A percentile compares a stretch with the other conserved stretches of the same genome.
Evolutionary conservation across 2,888 invertebrate species (phyloP).

Genomic region (Folsomia manolachei): DNA sequence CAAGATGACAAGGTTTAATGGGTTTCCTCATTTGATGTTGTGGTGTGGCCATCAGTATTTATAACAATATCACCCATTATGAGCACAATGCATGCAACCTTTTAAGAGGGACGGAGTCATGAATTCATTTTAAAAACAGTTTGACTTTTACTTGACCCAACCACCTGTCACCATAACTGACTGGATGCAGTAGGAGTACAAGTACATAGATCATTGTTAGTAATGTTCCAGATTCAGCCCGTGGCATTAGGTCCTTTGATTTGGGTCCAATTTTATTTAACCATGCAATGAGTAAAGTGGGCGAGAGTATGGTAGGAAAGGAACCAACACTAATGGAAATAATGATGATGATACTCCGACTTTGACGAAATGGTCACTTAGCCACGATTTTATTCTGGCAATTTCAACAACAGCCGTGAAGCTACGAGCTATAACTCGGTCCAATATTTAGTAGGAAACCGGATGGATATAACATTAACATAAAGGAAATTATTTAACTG

Average conservation of each 20-base stretch:
- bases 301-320: neutral
- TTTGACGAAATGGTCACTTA: neutral
- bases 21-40: too few species aligned
- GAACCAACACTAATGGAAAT: conserved; percentile 1
- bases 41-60: too few species aligned
- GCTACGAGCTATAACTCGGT: too few species aligned
- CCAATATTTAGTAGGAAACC: too few species aligned
- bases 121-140: neutral
- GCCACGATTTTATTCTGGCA: conserved; percentile 4
- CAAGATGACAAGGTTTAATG: too few species aligned
- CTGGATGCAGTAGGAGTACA: neutral
- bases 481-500: neutral
- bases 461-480: too few species aligned
- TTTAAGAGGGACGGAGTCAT: neutral
- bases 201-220: neutral
- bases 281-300: too few species aligned
- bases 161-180: neutral
- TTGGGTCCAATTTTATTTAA: neutral
- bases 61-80: too few species aligned
- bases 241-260: neutral
- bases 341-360: conserved; percentile 4
- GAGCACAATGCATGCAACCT: neutral
- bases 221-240: neutral
- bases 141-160: conserved; percentile 8
- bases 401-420: neutral